Conservation (phyloP, 1,140 invertebrate species). For the Musca vetustissima region DNA sequence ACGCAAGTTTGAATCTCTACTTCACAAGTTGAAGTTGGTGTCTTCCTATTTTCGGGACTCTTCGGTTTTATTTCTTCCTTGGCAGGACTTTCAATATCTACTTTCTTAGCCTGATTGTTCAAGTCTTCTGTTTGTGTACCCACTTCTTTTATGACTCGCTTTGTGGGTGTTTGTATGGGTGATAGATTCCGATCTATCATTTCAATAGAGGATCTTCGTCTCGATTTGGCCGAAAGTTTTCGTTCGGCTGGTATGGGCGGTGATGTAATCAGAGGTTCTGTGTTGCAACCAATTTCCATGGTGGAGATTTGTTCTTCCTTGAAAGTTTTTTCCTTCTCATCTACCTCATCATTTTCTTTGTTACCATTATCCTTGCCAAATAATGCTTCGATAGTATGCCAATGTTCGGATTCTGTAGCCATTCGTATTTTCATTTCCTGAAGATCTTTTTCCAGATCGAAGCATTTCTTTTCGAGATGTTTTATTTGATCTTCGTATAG, state of each 20-base stretch:
- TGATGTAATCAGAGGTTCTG: conserved; percentile 27
- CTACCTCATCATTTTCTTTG: not conserved
- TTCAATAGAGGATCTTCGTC: conserved; percentile 25
- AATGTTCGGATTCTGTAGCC: conserved; percentile 45
- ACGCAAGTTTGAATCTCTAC: not conserved
- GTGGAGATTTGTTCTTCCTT: not conserved
- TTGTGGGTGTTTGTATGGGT: conserved; percentile 41
- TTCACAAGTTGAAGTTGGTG: not conserved
- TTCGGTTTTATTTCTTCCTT: no score
- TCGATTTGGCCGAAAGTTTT: conserved; percentile 29
- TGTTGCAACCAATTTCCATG: conserved; percentile 38
- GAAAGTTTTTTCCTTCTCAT: not conserved
- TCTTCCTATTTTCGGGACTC: not conserved
- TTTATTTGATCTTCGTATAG: conserved; percentile 44
- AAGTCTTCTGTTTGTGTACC: conserved; percentile 34
- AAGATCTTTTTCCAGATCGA: conserved; percentile 37
- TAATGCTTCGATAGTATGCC: conserved; percentile 49
- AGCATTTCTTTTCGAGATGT: conserved; percentile 34
- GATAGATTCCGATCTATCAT: conserved; percentile 44
- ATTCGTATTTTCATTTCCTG: conserved; percentile 34
- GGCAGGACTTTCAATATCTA: not conserved
- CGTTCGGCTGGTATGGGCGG: conserved; percentile 37
- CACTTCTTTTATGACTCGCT: conserved; percentile 17
- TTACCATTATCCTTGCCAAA: conserved; percentile 30
- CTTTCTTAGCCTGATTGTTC: not conserved